Base-by-base conservation (phyloP, 2,797 vertebrate genomes). In the Sebastes matsubarae region DNA sequence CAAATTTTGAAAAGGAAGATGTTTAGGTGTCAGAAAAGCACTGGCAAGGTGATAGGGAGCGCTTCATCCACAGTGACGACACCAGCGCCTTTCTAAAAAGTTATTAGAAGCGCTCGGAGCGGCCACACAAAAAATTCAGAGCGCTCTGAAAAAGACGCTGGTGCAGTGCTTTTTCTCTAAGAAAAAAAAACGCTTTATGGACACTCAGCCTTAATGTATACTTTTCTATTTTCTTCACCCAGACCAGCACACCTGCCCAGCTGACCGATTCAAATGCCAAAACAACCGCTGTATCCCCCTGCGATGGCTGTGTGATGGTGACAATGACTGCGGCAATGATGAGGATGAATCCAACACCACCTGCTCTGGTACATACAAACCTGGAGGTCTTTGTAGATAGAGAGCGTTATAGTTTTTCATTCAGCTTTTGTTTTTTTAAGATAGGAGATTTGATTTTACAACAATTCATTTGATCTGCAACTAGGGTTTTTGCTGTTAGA, bases 181-280 rank as follows among this genome's bases (percentile, higher is more conserved):
- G 1, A 16, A 36, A n/a, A 65, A 42, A 42, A 36, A 63, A 14
- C 14, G 2, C 14, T 7, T 0, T 25, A 64, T 24, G 6, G 32
- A 38, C 61, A 0, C 11, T 36, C 11, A 16, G 34, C 12, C 36
- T 2, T 66, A 22, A 63, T 32, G 5, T 9, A 24, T 79, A 5
- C 18, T 67, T 54, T 18, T 42, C 6, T 27, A 2, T 75, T 75
- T 30, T 65, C 11, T 55, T 50, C 24, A 20, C 27, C 1, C 61
- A 99, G 98, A 99, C 90, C 97, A 99, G 89, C 98, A 99, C 94
- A 99, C 98, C 4, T 99, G 98, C 80, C 98, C 98, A 8, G 96
- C 97, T 0, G 98, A 99, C 90, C 95, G 98, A 8, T 99, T 99
- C 92, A 99, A 99, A 89, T 99, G 98, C 75, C 96, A 98, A 90